A percentile compares a stretch with the other conserved stretches of the same genome.
These are phyloP conservation scores for Pygathrix nemaeus DNA, from an alignment of 2,113 vertebrate genomes.

Conservation along the genomic window DNA sequence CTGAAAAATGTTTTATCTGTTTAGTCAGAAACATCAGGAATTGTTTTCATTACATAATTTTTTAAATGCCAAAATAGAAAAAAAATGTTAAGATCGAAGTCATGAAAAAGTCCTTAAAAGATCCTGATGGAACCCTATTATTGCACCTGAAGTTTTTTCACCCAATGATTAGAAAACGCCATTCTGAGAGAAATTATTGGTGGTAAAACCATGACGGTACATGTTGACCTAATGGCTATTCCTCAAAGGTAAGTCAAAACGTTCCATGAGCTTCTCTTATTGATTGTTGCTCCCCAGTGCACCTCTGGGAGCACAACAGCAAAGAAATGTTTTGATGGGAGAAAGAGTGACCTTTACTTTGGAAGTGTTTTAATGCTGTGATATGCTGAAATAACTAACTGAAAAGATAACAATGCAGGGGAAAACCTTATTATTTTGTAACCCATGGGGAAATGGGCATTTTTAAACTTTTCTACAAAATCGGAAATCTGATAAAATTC, in stretches of 20 bases:
- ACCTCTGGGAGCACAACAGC: conserved; percentile 82
- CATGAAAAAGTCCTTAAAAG: conserved; percentile 53
- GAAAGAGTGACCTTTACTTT: conserved; percentile 87
- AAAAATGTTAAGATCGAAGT: conserved; percentile 63
- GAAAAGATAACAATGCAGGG: conserved; percentile 69
- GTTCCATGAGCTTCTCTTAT: conserved; percentile 83
- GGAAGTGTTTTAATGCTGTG: conserved; percentile 85
- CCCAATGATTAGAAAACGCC: conserved; percentile 77
- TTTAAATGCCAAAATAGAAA: conserved; percentile 39
- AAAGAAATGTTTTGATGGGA: conserved; percentile 86
- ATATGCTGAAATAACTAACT: conserved; percentile 82
- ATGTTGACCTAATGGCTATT: conserved; percentile 81
- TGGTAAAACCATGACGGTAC: conserved; percentile 75
- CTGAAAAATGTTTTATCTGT: conserved; percentile 42
- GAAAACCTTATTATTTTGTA: conserved; percentile 61
- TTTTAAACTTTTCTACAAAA: conserved; percentile 74
- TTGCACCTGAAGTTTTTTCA: conserved; percentile 71
- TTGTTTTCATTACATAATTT: conserved; percentile 62
- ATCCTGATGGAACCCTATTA: conserved; percentile 60
- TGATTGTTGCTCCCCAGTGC: conserved; percentile 84
- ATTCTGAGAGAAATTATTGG: conserved; percentile 80
- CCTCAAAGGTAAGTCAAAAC: conserved; percentile 81
- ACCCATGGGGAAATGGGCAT: conserved; percentile 61
- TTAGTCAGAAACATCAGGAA: conserved; percentile 59
- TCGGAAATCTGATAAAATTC: conserved; percentile 37